Percentiles rank a stretch among this genome's conserved stretches.
phyloP scores from a whole-genome alignment of 2,888 invertebrate genomes.

The Tanytarsus gracilentus region DNA sequence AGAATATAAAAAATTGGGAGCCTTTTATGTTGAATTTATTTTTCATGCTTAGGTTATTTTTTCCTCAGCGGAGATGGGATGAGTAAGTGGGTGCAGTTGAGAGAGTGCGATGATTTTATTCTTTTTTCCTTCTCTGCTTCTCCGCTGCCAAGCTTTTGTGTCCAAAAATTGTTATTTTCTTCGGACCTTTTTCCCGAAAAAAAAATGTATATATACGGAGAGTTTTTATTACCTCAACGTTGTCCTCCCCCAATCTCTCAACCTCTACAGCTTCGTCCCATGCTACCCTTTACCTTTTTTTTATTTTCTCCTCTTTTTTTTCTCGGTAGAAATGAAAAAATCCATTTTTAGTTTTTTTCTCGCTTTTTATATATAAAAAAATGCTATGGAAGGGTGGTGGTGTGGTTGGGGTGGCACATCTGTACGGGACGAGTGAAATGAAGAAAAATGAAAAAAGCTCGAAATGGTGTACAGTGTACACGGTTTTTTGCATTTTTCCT shows the following conservation, averaged over 20 bases:
- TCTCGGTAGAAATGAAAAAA: conserved; percentile 15
- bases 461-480: conserved; percentile 14
- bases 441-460: conserved; percentile 11
- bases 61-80: neutral
- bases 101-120: neutral
- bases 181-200: conserved; percentile 24
- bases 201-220: conserved; percentile 13
- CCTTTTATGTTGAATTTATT: conserved; percentile 28
- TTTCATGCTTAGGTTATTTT: conserved; percentile 22
- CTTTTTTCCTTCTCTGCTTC: too few relatives aligned
- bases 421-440: conserved; percentile 18
- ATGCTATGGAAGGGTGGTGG: neutral
- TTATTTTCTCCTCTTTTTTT: neutral
- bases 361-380: conserved; percentile 10
- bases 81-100: neutral
- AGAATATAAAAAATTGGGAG: conserved; percentile 21
- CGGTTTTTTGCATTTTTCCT: conserved; percentile 18
- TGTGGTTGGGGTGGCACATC: conserved; percentile 3
- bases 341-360: conserved; percentile 20
- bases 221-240: conserved; percentile 21
- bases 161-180: conserved; percentile 14
- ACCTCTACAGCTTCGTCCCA: neutral
- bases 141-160: conserved; percentile 7
- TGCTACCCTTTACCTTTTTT: conserved; percentile 12
- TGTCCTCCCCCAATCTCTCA: conserved; percentile 11